These are phyloP conservation scores for Polypterus bichir DNA, from an alignment of 2,113 vertebrate species.

Conservation along the genomic window DNA sequence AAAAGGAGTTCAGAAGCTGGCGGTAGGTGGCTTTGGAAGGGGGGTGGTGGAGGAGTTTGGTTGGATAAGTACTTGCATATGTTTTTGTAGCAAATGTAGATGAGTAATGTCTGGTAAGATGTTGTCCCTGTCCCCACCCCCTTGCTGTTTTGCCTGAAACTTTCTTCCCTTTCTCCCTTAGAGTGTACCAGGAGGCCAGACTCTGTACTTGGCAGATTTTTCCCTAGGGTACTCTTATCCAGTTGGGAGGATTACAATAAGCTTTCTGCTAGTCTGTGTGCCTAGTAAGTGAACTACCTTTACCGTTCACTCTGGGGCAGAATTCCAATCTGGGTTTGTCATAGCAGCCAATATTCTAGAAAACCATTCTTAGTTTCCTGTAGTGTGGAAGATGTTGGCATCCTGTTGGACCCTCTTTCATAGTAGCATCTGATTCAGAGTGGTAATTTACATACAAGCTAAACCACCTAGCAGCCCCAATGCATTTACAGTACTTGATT, in stretches of 20 bases:
- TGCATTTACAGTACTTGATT: too few relatives aligned
- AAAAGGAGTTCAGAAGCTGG: neutral
- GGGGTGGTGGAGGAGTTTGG: neutral
- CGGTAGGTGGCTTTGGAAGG: neutral
- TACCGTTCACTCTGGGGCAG: neutral
- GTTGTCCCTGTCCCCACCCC: too few relatives aligned
- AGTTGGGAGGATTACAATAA: conserved; percentile 6
- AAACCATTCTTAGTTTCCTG: too few relatives aligned
- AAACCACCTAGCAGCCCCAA: too few relatives aligned
- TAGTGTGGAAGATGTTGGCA: too few relatives aligned
- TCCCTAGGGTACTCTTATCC: conserved; percentile 18
- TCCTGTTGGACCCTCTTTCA: too few relatives aligned
- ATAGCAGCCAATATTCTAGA: too few relatives aligned
- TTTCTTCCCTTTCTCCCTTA: neutral
- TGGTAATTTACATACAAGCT: too few relatives aligned
- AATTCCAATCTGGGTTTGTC: too few relatives aligned
- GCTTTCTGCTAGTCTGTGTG: conserved; percentile 37
- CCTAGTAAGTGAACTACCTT: conserved; percentile 30
- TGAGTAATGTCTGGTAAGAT: neutral
- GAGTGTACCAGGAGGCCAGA: conserved; percentile 27
- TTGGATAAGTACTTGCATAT: neutral
- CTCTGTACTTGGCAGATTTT: conserved; percentile 29
- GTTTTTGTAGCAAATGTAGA: neutral
- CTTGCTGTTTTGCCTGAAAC: too few relatives aligned
- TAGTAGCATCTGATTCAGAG: too few relatives aligned